Percentiles rank a stretch among this genome's conserved stretches.
Evolutionary conservation across 1,140 invertebrate genomes (phyloP).

Genomic region (Zaprionus davidi): DNA sequence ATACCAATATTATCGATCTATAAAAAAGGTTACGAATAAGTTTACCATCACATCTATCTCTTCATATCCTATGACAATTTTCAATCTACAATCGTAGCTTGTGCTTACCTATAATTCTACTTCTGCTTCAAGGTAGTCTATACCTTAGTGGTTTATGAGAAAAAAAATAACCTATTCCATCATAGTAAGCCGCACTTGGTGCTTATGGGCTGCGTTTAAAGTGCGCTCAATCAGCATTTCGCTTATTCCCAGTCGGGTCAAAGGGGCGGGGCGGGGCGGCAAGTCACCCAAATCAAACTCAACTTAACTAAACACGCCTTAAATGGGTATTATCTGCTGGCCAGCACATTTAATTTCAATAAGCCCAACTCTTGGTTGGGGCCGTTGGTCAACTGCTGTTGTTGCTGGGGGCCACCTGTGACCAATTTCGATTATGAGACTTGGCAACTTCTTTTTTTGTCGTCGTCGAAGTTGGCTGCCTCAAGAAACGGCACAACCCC

Average conservation of each 20-base stretch:
- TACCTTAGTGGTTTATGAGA: neutral
- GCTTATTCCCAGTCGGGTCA: neutral
- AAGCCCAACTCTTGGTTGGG: conserved; percentile 36
- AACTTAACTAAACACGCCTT: conserved; percentile 79
- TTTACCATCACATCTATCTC: neutral
- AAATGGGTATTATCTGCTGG: conserved; percentile 79
- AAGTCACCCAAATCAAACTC: conserved; percentile 75
- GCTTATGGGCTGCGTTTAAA: neutral
- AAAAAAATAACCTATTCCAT: neutral
- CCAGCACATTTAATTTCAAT: conserved; percentile 79
- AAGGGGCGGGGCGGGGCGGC: neutral
- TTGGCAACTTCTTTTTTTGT: conserved; percentile 52
- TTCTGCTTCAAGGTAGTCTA: neutral
- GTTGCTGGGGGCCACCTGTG: conserved; percentile 68
- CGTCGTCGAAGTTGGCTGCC: conserved; percentile 33
- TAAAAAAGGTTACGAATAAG: no score
- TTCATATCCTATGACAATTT: neutral
- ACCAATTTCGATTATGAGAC: conserved; percentile 83
- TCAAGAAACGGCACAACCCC: conserved; percentile 71
- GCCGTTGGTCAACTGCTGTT: conserved; percentile 55
- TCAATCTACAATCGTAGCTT: neutral
- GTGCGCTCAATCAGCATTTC: conserved; percentile 27
- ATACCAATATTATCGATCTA: no score
- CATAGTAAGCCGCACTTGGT: neutral
- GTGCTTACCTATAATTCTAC: neutral